Base-by-base conservation (phyloP, 2,113 vertebrate genomes). In the Syngnathus typhle region DNA sequence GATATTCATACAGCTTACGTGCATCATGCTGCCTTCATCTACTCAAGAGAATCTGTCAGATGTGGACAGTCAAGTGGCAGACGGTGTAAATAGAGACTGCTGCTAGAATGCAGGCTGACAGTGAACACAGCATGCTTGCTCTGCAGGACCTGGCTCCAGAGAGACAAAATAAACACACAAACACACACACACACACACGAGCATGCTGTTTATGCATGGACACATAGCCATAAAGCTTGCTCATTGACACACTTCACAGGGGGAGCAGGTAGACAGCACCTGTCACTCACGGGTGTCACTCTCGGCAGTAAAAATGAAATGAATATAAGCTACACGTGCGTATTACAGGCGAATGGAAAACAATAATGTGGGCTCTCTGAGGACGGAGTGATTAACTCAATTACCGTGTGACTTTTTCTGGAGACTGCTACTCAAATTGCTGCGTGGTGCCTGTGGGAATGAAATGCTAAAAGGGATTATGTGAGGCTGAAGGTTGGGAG, bases 31-130 rank as follows among this genome's bases (percentile, higher is more conserved):
- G 19, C 71, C 44, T 21, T 68, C 49, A 70, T 23, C 38, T 69
- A n/a, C 46, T 32, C 55, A 37, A 65, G 21, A 68, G 19, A 73
- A 56, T 65, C 66, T 69, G 80, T 77, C 70, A 67, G 58, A 32
- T 2, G 51, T 54, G 63, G 67, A 78, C 60, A 23, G 79, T 65
- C 59, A 59, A 74, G 79, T 68, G 76, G 82, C 85, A 85, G 85
- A 87, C 83, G 78, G 85, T 77, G 70, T 82, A 83, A 87, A 84
- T 75, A 81, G 79, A 80, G 67, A 73, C 83, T 72, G 81, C 83
- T 84, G 85, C 58, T 85, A 77, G 78, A 85, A 83, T 64, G 65
- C 68, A 70, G 71, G 59, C 69, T 61, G 59, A 87, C 79, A 79
- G 87, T 75, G 87, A 87, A 75, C 78, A 51, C 82, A 78, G 81